A percentile compares a stretch with the other conserved stretches of the same genome.
Evolutionary conservation across 2,888 invertebrate species (phyloP).

Genomic region (Ichneumon xanthorius): DNA sequence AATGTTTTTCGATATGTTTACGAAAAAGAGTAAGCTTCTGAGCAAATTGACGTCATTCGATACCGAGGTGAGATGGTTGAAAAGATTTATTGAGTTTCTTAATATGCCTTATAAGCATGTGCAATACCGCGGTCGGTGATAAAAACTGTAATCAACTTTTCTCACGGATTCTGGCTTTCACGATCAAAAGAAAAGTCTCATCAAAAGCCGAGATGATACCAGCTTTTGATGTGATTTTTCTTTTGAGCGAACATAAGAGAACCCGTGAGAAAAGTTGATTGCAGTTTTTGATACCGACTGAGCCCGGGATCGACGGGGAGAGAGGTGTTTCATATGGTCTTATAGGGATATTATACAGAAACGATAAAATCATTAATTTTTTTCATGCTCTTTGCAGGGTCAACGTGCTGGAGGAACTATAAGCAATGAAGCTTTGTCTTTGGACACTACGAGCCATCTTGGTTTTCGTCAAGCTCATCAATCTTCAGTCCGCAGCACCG

Average conservation of each 20-base stretch:
- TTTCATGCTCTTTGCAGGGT: slow-evolving; percentile 75
- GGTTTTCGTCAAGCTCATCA: slow-evolving; percentile 91
- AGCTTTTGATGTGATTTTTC: no score
- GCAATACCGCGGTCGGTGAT: no score
- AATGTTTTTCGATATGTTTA: slow-evolving; percentile 97
- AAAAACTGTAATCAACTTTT: no score
- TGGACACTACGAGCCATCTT: slow-evolving; percentile 92
- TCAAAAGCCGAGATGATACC: no score
- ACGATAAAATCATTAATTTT: neutral
- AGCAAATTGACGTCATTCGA: slow-evolving; percentile 96
- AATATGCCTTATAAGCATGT: neutral
- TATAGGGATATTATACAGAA: no score
- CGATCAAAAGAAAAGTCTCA: no score
- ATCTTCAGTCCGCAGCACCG: slow-evolving; percentile 93
- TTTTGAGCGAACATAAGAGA: no score
- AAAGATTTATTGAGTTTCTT: slow-evolving; percentile 1
- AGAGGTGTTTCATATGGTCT: no score
- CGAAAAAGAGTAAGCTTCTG: slow-evolving; percentile 95
- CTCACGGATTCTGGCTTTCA: no score
- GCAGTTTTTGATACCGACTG: no score
- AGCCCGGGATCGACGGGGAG: no score
- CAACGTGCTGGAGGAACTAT: slow-evolving; percentile 79
- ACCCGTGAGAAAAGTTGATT: no score
- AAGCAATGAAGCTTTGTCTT: slow-evolving; percentile 81
- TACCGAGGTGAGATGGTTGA: slow-evolving; percentile 89